Evolutionary conservation across 2,888 invertebrate species (phyloP).

Genomic region (Zhengitettix transpicula): DNA sequence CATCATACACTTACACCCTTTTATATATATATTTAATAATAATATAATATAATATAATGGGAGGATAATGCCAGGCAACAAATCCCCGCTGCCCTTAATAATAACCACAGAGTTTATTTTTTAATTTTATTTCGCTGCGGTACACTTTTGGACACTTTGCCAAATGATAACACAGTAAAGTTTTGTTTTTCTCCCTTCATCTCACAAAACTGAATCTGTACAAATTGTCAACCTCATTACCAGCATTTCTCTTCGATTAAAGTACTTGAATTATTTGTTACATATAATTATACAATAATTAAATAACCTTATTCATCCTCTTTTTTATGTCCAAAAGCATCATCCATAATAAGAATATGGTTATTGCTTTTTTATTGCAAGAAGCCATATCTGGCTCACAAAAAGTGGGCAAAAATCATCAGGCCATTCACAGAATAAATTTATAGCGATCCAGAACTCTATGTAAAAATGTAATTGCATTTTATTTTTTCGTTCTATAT

Average conservation of each 20-base stretch:
- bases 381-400: constrained; percentile 24
- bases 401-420: constrained; percentile 11
- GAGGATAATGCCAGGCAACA: not conserved
- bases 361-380: constrained; percentile 37
- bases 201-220: constrained; percentile 11
- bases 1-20: constrained; percentile 41
- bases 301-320: constrained; percentile 17
- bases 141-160: constrained; percentile 1
- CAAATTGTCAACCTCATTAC: constrained; percentile 4
- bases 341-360: constrained; percentile 28
- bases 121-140: not conserved
- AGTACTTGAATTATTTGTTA: no score
- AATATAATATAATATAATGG: constrained; percentile 20
- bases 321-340: constrained; percentile 32
- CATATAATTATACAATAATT: constrained; percentile 3
- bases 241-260: constrained; percentile 3
- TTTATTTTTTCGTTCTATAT: not conserved
- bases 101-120: not conserved
- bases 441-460: not conserved
- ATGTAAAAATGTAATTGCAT: not conserved
- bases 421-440: constrained; percentile 1
- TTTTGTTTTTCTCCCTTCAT: constrained; percentile 6
- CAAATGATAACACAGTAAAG: constrained; percentile 11
- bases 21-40: constrained; percentile 20
- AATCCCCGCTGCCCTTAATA: not conserved